These are phyloP conservation scores for Noctua janthe DNA, from an alignment of 2,888 invertebrate species.

Conservation along the genomic window DNA sequence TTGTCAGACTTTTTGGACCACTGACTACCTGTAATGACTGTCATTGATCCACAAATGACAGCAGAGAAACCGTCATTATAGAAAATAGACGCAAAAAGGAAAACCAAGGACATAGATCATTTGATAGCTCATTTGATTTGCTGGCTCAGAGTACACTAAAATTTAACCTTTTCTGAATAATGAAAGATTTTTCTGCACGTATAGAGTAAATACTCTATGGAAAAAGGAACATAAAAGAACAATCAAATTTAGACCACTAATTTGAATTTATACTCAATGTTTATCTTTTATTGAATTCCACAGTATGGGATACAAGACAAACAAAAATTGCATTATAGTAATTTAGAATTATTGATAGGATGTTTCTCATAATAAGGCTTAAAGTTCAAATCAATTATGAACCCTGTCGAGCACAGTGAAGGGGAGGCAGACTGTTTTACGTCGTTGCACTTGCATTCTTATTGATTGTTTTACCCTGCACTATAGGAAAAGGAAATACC, in stretches of 20 bases:
- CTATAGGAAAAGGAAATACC: background rate
- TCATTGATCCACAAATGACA: too few species aligned
- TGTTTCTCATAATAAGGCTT: background rate
- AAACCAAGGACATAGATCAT: background rate
- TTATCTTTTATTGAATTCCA: background rate
- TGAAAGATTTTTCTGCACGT: background rate
- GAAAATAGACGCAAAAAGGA: background rate
- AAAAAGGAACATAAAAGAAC: background rate
- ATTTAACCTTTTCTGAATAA: background rate
- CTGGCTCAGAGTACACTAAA: background rate
- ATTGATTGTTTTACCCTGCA: background rate
- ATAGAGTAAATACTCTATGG: too few species aligned
- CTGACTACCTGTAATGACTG: too few species aligned
- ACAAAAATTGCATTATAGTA: background rate
- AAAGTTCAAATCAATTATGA: background rate
- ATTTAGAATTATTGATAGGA: background rate
- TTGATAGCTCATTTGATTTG: background rate
- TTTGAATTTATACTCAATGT: background rate
- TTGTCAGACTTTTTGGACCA: too few species aligned
- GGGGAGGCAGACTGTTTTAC: background rate
- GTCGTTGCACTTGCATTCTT: background rate
- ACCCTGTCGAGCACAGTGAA: background rate
- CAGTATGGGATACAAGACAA: background rate
- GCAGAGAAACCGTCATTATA: background rate
- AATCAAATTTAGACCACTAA: background rate